Conservation (phyloP, 92 coral and sea anemone genomes). For the Galaxea fascicularis region DNA sequence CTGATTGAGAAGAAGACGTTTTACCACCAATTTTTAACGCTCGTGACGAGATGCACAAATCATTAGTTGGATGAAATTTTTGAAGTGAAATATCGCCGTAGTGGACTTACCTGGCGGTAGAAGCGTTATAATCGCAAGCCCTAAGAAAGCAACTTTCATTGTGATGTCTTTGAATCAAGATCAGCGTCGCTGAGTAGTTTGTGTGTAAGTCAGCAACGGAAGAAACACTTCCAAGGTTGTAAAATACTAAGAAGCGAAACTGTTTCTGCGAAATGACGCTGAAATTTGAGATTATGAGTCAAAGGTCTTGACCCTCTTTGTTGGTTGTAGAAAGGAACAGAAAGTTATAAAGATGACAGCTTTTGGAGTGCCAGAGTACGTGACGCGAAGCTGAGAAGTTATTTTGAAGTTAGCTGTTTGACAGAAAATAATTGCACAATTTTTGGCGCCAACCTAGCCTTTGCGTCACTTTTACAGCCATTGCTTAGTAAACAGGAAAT, state of each 20-base stretch:
- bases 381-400: no score
- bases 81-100: background rate
- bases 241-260: background rate
- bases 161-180: background rate
- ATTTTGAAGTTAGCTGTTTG: no score
- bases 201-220: background rate
- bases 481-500: no score
- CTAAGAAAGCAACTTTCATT: background rate
- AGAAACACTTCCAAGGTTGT: background rate
- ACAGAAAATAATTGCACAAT: no score
- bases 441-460: no score
- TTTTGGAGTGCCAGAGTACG: no score
- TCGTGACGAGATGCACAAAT: background rate
- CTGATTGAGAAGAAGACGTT: no score
- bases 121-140: background rate
- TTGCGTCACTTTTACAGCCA: no score
- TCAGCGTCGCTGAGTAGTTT: background rate
- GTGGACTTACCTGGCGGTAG: background rate
- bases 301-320: slow-evolving; percentile 4
- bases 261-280: background rate
- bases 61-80: background rate
- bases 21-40: background rate
- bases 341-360: no score
- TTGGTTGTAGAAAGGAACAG: no score
- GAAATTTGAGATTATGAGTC: background rate